Conservation (phyloP, 2,888 invertebrate species). For the Cryptophagus acutangulus region DNA sequence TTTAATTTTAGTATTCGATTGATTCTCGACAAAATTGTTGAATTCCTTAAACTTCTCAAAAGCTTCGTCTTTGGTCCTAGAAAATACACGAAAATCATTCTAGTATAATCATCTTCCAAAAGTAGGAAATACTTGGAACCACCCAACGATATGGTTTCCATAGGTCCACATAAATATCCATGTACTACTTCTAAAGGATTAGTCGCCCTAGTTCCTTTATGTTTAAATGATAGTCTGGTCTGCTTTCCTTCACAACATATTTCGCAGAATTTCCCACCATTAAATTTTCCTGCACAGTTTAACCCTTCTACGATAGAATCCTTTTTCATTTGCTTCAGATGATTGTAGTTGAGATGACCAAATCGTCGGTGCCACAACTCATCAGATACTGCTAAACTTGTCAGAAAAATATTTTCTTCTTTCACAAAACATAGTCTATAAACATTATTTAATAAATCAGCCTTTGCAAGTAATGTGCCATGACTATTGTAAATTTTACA, state of each 20-base stretch:
- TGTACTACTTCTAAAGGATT: neutral
- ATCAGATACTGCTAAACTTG: conserved; percentile 7
- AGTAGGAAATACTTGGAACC: neutral
- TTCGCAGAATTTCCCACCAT: neutral
- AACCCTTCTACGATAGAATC: conserved; percentile 5
- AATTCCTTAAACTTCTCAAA: neutral
- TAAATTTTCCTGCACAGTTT: neutral
- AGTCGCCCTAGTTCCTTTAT: neutral
- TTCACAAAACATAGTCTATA: conserved; percentile 1
- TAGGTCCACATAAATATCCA: neutral
- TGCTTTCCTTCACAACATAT: conserved; percentile 14
- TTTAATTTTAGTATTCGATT: conserved; percentile 1
- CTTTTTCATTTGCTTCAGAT: conserved; percentile 11
- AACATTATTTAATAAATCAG: neutral
- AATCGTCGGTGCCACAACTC: conserved; percentile 11
- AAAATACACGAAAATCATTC: neutral
- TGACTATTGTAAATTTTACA: conserved; percentile 16
- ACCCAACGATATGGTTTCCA: neutral
- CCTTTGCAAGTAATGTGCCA: neutral
- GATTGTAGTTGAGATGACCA: conserved; percentile 3
- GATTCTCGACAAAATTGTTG: neutral
- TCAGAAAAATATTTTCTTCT: neutral
- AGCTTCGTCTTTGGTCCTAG: conserved; percentile 4
- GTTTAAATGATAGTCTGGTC: neutral
- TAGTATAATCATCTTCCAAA: neutral